phyloP scores from a whole-genome alignment of 2,888 invertebrate genomes.

The Eristalis arbustorum region DNA sequence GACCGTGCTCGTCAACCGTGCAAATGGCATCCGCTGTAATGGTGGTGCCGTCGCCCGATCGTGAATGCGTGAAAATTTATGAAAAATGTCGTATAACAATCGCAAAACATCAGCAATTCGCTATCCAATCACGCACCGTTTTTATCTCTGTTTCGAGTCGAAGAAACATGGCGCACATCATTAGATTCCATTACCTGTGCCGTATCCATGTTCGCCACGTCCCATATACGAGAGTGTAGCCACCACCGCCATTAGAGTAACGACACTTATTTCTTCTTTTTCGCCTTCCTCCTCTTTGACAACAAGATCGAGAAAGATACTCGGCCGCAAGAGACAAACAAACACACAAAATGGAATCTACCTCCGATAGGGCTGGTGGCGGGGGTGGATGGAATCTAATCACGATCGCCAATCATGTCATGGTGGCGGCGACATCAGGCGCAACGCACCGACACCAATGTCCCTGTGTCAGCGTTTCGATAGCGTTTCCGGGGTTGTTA shows the following conservation, averaged over 20 bases:
- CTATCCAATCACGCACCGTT: conserved; percentile 52
- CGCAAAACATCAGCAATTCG: neutral
- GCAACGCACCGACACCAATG: neutral
- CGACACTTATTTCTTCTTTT: neutral
- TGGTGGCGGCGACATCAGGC: neutral
- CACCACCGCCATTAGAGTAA: conserved; percentile 28
- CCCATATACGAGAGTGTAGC: conserved; percentile 7
- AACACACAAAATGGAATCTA: conserved; percentile 22
- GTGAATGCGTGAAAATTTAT: conserved; percentile 11
- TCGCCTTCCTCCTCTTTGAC: conserved; percentile 8
- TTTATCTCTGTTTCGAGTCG: conserved; percentile 41
- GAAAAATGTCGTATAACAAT: conserved; percentile 6
- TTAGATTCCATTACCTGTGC: conserved; percentile 32
- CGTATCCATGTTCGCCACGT: conserved; percentile 33
- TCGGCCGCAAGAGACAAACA: neutral
- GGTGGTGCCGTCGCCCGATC: neutral
- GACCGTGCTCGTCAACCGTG: neutral
- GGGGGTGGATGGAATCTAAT: neutral
- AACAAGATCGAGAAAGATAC: conserved; percentile 26
- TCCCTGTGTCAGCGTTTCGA: neutral
- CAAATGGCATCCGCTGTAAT: neutral
- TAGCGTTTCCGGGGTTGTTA: neutral
- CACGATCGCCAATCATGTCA: neutral
- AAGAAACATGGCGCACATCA: conserved; percentile 58
- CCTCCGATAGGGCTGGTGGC: neutral